phyloP scores from a whole-genome alignment of 2,113 vertebrate genomes.

The Phoenicopterus ruber region DNA sequence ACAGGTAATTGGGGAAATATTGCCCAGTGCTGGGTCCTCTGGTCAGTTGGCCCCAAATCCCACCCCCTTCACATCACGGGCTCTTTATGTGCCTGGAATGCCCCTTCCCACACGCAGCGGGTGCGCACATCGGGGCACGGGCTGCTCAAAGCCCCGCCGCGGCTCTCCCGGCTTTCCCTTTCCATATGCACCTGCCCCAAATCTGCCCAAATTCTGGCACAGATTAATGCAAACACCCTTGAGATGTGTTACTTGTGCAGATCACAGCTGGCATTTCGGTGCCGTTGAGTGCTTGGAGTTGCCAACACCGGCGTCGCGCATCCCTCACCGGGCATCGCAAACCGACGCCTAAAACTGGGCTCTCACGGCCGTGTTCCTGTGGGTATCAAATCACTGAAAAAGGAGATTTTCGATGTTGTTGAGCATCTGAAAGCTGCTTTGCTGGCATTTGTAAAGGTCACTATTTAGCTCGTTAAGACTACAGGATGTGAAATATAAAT shows the following conservation, averaged over 20 bases:
- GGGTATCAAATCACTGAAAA: neutral
- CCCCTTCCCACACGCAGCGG: neutral
- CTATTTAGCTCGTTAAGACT: neutral
- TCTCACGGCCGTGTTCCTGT: neutral
- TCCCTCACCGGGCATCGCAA: neutral
- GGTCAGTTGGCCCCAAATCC: neutral
- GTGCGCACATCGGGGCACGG: fast-evolving
- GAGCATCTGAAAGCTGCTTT: neutral
- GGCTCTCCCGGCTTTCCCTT: neutral
- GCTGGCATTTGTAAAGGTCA: conserved; percentile 52
- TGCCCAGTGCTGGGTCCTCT: neutral
- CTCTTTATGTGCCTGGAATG: neutral
- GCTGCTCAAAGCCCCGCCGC: neutral
- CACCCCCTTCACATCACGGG: neutral
- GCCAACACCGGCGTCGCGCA: fast-evolving
- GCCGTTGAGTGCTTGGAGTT: neutral
- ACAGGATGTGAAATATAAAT: conserved; percentile 8
- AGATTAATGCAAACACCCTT: neutral
- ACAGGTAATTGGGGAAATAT: neutral
- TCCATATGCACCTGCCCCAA: neutral
- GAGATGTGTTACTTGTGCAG: neutral
- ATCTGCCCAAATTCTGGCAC: neutral
- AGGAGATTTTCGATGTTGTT: neutral
- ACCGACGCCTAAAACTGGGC: neutral
- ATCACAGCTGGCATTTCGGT: neutral